Conservation (phyloP, 2,113 vertebrate species). For the Tiliqua scincoides region DNA sequence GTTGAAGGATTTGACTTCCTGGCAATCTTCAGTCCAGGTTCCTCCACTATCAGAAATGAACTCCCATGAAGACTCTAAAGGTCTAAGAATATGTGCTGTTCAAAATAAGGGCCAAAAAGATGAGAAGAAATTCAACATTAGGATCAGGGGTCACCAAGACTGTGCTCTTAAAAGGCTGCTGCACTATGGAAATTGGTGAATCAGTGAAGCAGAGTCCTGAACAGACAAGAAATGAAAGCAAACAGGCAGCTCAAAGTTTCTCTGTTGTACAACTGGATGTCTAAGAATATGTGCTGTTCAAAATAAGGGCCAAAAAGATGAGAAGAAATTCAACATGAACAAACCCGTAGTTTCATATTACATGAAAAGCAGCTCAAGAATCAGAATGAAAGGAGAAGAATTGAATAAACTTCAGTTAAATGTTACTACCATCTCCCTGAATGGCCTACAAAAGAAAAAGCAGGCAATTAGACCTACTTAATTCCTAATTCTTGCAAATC, state of each 20-base stretch:
- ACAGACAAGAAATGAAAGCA: too few species aligned
- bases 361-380: constrained; percentile 42
- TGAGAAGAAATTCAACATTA: constrained; percentile 6
- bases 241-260: too few species aligned
- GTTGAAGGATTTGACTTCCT: too few species aligned
- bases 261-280: too few species aligned
- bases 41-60: too few species aligned
- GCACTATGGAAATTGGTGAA: too few species aligned
- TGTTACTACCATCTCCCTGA: constrained; percentile 24
- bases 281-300: neutral
- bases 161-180: too few species aligned
- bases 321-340: constrained; percentile 9
- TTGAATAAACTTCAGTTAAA: constrained; percentile 31
- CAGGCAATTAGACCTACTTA: constrained; percentile 55
- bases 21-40: too few species aligned
- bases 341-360: constrained; percentile 26
- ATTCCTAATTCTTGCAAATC: constrained; percentile 62
- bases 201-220: too few species aligned
- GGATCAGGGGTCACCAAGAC: too few species aligned
- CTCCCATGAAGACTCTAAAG: too few species aligned
- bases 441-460: constrained; percentile 48
- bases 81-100: neutral
- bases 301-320: neutral
- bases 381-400: constrained; percentile 25
- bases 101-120: neutral